Evolutionary conservation across 2,888 invertebrate genomes (phyloP).

Genomic region (Clunio marinus): DNA sequence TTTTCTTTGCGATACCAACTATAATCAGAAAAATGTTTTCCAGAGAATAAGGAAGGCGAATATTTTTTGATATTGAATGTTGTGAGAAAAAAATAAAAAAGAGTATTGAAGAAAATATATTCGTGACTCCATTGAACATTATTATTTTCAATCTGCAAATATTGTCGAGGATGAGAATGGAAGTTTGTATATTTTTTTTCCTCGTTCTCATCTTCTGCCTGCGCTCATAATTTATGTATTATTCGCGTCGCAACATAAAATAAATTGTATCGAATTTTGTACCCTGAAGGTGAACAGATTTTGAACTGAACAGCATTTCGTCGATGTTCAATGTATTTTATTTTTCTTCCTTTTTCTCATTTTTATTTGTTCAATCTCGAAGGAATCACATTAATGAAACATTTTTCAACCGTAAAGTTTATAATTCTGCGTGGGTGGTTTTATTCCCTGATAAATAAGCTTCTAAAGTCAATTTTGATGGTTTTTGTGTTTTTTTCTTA

Average conservation of each 20-base stretch:
- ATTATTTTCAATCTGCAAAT: slow-evolving; percentile 21
- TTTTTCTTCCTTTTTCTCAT: too few relatives aligned
- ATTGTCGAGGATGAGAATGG: slow-evolving; percentile 5
- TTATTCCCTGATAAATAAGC: too few relatives aligned
- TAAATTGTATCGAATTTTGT: slow-evolving; percentile 5
- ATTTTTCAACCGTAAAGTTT: too few relatives aligned
- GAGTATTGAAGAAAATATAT: neutral
- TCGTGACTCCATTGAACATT: slow-evolving; percentile 21
- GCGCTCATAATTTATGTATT: neutral
- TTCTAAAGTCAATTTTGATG: too few relatives aligned
- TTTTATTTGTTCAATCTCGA: too few relatives aligned
- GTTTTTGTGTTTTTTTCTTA: too few relatives aligned
- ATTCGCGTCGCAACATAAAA: slow-evolving; percentile 6
- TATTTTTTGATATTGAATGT: neutral
- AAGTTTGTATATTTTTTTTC: neutral
- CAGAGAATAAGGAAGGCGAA: neutral
- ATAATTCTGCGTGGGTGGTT: too few relatives aligned
- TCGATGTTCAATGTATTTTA: too few relatives aligned
- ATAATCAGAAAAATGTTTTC: neutral
- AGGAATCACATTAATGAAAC: too few relatives aligned
- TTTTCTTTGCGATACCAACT: slow-evolving; percentile 24
- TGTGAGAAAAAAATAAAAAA: too few relatives aligned
- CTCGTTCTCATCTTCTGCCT: too few relatives aligned
- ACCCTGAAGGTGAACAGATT: neutral
- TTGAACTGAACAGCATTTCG: too few relatives aligned